A percentile compares a stretch with the other conserved stretches of the same genome.
Conservation (phyloP, 2,113 vertebrate species). For the Cynoglossus semilaevis region DNA sequence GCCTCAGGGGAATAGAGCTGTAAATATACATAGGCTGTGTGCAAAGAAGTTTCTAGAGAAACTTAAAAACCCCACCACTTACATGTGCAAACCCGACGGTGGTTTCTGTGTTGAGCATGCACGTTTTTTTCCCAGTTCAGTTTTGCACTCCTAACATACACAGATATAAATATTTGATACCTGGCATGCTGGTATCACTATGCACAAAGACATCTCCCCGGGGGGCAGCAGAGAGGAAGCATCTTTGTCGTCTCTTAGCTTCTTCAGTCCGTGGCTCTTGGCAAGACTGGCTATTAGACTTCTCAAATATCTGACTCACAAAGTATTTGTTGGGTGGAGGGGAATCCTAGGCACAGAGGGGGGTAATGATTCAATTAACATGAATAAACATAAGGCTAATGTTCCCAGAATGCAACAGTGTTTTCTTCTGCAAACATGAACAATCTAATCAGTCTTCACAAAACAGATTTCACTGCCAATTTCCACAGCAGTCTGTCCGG, state of each 20-base stretch:
- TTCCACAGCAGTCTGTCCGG: no score
- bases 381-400: background rate
- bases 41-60: background rate
- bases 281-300: slow-evolving; percentile 58
- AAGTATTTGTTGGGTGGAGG: slow-evolving; percentile 78
- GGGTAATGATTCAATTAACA: background rate
- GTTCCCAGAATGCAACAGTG: no score
- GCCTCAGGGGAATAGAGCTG: background rate
- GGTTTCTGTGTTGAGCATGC: no score
- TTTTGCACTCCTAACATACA: background rate
- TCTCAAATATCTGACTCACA: slow-evolving; percentile 73
- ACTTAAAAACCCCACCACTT: background rate
- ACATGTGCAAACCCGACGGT: no score
- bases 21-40: background rate
- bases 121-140: background rate
- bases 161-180: slow-evolving; percentile 28
- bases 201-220: slow-evolving; percentile 36
- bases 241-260: slow-evolving; percentile 72
- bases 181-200: slow-evolving; percentile 50
- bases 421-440: no score
- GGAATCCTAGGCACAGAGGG: slow-evolving; percentile 59
- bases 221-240: slow-evolving; percentile 75
- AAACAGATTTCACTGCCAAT: no score
- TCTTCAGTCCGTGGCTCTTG: slow-evolving; percentile 60
- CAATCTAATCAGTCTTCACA: no score